Base-by-base conservation (phyloP, 2,888 invertebrate species). In the Helobdella robusta region DNA sequence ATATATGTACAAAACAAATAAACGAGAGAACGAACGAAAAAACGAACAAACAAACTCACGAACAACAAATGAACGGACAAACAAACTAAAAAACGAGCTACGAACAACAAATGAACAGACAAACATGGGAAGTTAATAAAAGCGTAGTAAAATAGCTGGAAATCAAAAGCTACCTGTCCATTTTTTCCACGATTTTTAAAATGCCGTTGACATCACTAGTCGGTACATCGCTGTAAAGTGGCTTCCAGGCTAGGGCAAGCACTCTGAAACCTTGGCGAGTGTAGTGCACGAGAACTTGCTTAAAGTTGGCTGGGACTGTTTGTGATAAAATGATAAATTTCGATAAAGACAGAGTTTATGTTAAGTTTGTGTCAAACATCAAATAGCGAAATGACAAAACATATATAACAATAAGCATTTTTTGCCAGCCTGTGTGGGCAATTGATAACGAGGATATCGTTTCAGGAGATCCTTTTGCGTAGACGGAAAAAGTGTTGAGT, bases 401-500 rank as follows among this genome's bases (percentile, higher is more conserved):
- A 32, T 28, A 58, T 25, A n/a, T 11, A 23, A 58, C 30, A 8
- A 20, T 36, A 23, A 59, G 11, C 34, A 59, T 11, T 59, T 23
- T 36, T 59, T 5, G 18, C 34, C 59, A 67, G 81, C 87, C 85
- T 56, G 84, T 82, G 18, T 86, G 84, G 0, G 86, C 84, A 28
- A 79, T 79, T 61, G 89, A 91, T 6, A 94, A 83, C 3, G 87
- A 87, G 28, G 85, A 81, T 36, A 95, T 83, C 87, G 88, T 91
- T 80, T 95, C 94, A 0, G 95, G 94, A 2, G 93, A 90, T 0
- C 90, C 91, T 81, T 91, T 91, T 1, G 86, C 85, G 74, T 85
- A 90, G 48, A 87, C 68, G 18, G 74, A 74, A 77, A 78, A 78
- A 67, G 75, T 71, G 20, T 72, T 67, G 25, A 73, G 69, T 0